phyloP scores from a whole-genome alignment of 2,113 vertebrate genomes.

The Ptilonorhynchus violaceus region DNA sequence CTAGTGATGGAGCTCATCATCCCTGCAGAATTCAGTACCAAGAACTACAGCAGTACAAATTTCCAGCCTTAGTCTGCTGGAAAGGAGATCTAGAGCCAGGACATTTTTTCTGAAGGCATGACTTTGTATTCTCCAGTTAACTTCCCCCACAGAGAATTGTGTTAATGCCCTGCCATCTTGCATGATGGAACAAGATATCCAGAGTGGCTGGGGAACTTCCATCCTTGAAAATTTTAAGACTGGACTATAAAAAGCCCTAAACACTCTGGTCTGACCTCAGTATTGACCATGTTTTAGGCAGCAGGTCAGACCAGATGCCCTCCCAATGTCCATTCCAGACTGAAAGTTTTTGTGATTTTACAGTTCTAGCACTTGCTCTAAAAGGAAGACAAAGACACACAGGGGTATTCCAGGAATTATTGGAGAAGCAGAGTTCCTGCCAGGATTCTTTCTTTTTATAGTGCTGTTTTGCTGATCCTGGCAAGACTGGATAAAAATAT shows the following conservation, averaged over 20 bases:
- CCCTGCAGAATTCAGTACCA: not conserved
- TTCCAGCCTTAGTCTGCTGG: not conserved
- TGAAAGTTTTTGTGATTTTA: not conserved
- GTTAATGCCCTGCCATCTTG: not conserved
- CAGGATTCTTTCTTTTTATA: not conserved
- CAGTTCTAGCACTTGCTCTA: not conserved
- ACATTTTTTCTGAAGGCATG: not conserved
- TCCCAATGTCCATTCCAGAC: not conserved
- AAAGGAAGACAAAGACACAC: not conserved
- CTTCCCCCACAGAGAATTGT: accelerated
- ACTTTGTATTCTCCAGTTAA: not conserved
- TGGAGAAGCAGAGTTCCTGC: not conserved
- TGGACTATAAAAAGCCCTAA: not conserved
- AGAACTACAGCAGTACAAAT: not conserved
- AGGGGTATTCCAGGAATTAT: not conserved
- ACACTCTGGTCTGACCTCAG: not conserved
- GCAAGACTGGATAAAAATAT: not conserved
- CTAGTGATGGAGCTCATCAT: not conserved
- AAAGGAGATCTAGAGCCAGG: not conserved
- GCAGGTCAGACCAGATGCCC: not conserved
- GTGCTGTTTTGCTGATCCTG: not conserved
- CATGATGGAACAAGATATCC: not conserved
- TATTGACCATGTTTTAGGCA: not conserved
- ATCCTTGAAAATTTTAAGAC: not conserved
- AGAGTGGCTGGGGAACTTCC: not conserved